phyloP scores from a whole-genome alignment of 2,797 vertebrate genomes.

The Botia almorhae region DNA sequence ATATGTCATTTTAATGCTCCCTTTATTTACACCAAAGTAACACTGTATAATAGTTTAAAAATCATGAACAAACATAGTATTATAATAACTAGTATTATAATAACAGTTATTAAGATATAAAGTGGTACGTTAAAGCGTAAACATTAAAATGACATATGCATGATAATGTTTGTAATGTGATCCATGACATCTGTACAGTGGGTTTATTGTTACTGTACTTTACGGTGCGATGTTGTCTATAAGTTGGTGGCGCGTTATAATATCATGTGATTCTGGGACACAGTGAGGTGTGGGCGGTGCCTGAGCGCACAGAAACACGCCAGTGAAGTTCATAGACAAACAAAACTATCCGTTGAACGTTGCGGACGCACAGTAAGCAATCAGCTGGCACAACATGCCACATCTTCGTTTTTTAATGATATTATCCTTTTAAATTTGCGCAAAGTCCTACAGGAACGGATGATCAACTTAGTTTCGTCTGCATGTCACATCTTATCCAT shows the following conservation, averaged over 20 bases:
- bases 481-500: background rate
- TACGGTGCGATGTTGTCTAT: background rate
- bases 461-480: background rate
- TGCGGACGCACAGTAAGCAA: background rate
- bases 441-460: background rate
- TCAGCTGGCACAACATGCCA: background rate
- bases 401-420: background rate
- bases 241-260: background rate
- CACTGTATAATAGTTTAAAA: too few relatives aligned
- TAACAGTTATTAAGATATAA: too few relatives aligned
- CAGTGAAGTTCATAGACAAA: slow-evolving; percentile 10
- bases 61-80: too few relatives aligned
- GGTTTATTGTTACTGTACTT: background rate
- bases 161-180: background rate
- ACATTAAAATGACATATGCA: background rate
- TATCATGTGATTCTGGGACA: slow-evolving; percentile 35
- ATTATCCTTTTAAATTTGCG: background rate
- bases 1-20: too few relatives aligned
- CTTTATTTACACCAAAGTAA: too few relatives aligned
- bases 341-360: slow-evolving; percentile 6
- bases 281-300: slow-evolving; percentile 28
- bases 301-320: slow-evolving; percentile 34
- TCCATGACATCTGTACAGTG: background rate
- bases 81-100: too few relatives aligned
- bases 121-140: too few relatives aligned